Evolutionary conservation across 2,113 vertebrate species (phyloP).

Genomic region (Sturnira hondurensis): DNA sequence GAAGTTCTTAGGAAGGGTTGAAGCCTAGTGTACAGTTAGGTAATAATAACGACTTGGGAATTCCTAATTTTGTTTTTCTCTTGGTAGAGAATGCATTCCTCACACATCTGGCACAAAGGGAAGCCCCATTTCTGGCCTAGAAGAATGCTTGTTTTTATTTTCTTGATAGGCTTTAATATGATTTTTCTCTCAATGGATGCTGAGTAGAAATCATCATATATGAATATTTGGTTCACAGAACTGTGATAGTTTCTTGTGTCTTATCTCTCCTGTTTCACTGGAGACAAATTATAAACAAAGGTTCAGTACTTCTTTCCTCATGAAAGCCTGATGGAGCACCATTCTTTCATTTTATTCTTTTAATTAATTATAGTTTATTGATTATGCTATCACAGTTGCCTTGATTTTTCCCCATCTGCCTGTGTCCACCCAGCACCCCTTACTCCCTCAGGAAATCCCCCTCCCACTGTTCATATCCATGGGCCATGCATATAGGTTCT

Average conservation of each 20-base stretch:
- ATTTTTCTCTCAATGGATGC: rapidly evolving
- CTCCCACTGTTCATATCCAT: too few relatives aligned
- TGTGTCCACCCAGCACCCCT: too few relatives aligned
- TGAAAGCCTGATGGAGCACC: too few relatives aligned
- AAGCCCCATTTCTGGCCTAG: background rate
- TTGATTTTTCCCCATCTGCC: too few relatives aligned
- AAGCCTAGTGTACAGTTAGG: background rate
- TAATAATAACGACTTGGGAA: slow-evolving; percentile 30
- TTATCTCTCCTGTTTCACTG: background rate
- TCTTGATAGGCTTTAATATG: background rate
- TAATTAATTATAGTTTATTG: too few relatives aligned
- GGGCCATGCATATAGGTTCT: too few relatives aligned
- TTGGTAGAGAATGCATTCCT: background rate
- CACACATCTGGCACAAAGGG: background rate
- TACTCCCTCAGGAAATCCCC: too few relatives aligned
- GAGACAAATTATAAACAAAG: background rate
- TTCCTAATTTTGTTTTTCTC: slow-evolving; percentile 21
- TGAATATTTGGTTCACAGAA: background rate
- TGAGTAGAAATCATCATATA: background rate
- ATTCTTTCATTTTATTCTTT: background rate
- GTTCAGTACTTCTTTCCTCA: background rate
- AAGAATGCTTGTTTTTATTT: background rate
- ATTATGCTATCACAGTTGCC: too few relatives aligned
- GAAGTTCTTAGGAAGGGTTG: background rate
- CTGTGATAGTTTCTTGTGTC: background rate